Base-by-base conservation (phyloP, 2,797 vertebrate species). In the Benthosema pterotum region DNA sequence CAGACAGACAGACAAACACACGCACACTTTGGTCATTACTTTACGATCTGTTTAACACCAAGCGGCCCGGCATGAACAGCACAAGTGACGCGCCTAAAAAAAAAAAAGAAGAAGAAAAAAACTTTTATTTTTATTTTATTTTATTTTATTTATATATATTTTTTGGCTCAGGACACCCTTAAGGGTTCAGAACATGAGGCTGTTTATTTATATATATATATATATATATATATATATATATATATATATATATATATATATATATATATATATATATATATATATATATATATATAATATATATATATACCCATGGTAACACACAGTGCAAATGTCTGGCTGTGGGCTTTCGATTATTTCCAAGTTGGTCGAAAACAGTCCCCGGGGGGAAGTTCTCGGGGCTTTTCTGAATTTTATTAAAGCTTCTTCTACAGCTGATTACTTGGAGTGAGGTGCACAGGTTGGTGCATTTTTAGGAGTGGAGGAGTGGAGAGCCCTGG, bases 381-480 rank as follows among this genome's bases (percentile, higher is more conserved):
- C 91, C 83, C 53, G 57, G 86, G 89, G 87, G 87, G 83, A 85
- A 77, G 87, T 90, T 90, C 90, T 89, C 67, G 55, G 86, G 88
- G 91, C 88, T 88, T 91, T n/a, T 92, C 87, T 85, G 91, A 93
- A 93, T 93, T 93, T 93, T 93, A 93, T 93, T 93, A 93, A 93
- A 93, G 88, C 89, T 80, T 89, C 89, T 83, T 89, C 89, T 83
- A 88, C 87, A 91, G 89, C 91, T 93, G 92, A 93, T 93, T 92
- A 92, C 86, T 85, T 86, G 87, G 84, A 89, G 89, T 80, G 87
- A 91, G 89, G 90, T 80, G 88, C 88, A 90, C 89, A 90, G 90
- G 91, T 92, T 91, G 90, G 84, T 51, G 79, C 85, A 85, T 88
- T 91, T n/a, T 90, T 89, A 88, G 90, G 83, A 89, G 88, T 88